Conservation (phyloP, 2,113 vertebrate genomes). For the Vulpes lagopus region DNA sequence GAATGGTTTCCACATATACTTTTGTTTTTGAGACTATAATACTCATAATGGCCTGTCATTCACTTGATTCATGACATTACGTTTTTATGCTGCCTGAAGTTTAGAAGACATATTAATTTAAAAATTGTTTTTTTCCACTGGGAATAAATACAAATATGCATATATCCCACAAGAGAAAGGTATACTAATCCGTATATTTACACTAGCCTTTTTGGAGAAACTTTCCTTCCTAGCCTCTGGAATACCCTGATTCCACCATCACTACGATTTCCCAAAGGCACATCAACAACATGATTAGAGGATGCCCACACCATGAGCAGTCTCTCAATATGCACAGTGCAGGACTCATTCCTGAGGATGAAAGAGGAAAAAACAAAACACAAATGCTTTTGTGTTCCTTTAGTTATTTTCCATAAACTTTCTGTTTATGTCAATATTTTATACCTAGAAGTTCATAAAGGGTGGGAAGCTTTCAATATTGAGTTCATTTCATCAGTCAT, state of each 20-base stretch:
- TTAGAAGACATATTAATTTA: not conserved
- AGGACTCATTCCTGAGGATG: too few species aligned
- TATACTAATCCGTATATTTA: not conserved
- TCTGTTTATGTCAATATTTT: not conserved
- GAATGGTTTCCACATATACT: not conserved
- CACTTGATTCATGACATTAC: not conserved
- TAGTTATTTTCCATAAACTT: not conserved
- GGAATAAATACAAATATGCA: not conserved
- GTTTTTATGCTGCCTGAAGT: not conserved
- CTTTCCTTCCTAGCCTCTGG: not conserved
- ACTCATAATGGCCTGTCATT: not conserved
- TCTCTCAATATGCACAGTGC: fast-evolving
- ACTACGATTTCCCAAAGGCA: not conserved
- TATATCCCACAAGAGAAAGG: not conserved
- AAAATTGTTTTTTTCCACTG: not conserved
- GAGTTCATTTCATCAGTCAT: not conserved
- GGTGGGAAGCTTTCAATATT: not conserved
- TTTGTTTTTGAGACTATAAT: not conserved
- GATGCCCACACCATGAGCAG: fast-evolving
- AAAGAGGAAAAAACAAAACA: not conserved
- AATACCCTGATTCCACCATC: not conserved
- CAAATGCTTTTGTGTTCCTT: not conserved
- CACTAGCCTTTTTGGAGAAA: not conserved
- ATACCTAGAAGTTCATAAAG: not conserved
- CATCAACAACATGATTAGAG: too few species aligned